Base-by-base conservation (phyloP, 2,888 invertebrate genomes). In the Orchestes rusci region DNA sequence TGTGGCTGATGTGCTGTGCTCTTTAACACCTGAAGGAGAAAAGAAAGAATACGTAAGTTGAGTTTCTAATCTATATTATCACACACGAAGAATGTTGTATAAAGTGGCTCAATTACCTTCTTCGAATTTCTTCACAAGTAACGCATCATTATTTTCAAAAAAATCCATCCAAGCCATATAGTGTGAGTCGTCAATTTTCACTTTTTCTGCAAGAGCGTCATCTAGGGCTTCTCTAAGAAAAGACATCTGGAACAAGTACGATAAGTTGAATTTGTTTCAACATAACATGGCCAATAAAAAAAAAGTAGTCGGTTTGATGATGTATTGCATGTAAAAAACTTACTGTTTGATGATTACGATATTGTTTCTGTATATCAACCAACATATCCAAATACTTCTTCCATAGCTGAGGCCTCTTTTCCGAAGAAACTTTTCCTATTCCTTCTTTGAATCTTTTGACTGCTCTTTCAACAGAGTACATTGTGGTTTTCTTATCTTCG, bases 151-250 rank as follows among this genome's bases (percentile, higher is more conserved):
- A 3, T 35, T 27, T n/a, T 34, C 39, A 13, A 44, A 48, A 19
- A 16, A 27, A 18, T 48, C 48, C 4, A 48, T 45, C 48, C 44
- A 48, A 15, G 48, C 48, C 2, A 27, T 31, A 18, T 34, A 48
- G 29, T 48, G 48, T 2, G 31, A 18, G 23, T 48, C 48, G 4
- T 45, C 45, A 15, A 48, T 16, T 37, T 31, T 28, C 4, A 45
- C 17, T 8, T 32, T 20, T 4, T 20, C 31, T 12, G 23, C 19
- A 7, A 13, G 17, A 8, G 48, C 48, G 10, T 35, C 40, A 12
- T 48, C 30, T 20, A 48, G 28, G 13, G 39, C 40, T 16, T 28
- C 33, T 12, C 17, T 48, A 27, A 34, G n/a, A n/a, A n/a, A n/a
- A n/a, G n/a, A n/a, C n/a, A n/a, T n/a, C n/a, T n/a, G n/a, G n/a